Evolutionary conservation across 2,113 vertebrate species (phyloP).

Genomic region (Melozone crissalis): DNA sequence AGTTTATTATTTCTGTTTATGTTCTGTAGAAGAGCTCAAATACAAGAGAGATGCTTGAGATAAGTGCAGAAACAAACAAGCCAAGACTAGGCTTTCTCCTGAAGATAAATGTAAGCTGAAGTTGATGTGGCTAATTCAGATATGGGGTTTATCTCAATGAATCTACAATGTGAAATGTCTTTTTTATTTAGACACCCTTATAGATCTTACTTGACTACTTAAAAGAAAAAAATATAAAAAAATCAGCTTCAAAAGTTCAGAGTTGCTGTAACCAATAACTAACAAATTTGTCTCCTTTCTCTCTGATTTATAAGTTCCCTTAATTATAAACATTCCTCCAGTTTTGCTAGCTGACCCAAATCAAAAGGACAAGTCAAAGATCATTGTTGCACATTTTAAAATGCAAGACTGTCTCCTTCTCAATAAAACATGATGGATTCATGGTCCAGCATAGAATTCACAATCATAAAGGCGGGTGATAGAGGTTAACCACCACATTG

Average conservation of each 20-base stretch:
- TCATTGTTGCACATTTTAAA: conserved; percentile 54
- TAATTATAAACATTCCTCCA: conserved; percentile 62
- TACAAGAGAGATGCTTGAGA: not conserved
- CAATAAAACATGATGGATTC: conserved; percentile 67
- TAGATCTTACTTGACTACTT: not conserved
- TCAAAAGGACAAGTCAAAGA: conserved; percentile 66
- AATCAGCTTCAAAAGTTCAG: not conserved
- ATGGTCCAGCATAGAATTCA: conserved; percentile 37
- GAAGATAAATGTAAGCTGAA: not conserved
- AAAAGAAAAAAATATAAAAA: not conserved
- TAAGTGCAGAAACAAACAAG: conserved; percentile 36
- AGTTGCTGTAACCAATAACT: conserved; percentile 7
- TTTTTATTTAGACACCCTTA: not conserved
- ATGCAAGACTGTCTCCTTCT: conserved; percentile 52
- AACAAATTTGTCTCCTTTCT: conserved; percentile 7
- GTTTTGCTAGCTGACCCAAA: conserved; percentile 58
- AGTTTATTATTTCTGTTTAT: conserved; percentile 29
- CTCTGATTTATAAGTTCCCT: conserved; percentile 59
- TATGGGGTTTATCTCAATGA: not conserved
- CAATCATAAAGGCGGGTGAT: conserved; percentile 39
- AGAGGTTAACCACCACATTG: conserved; percentile 62
- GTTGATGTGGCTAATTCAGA: not conserved
- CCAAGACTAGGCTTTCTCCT: not conserved
- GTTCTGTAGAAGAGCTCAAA: not conserved
- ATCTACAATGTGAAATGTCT: not conserved